Conservation (phyloP, 2,888 invertebrate species). For the Drosophila sordidapex region DNA sequence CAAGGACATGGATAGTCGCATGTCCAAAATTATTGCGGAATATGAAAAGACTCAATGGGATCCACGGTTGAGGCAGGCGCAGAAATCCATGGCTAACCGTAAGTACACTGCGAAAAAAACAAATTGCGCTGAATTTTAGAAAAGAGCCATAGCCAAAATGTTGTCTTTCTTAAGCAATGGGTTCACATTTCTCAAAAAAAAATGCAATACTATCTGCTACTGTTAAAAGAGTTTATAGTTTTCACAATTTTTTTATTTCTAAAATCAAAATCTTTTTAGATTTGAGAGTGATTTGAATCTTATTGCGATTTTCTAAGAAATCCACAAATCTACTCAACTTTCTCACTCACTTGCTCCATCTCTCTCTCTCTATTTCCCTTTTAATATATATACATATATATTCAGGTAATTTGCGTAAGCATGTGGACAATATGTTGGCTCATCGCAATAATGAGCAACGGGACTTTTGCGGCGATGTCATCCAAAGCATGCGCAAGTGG, state of each 20-base stretch:
- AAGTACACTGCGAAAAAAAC: slow-evolving; percentile 14
- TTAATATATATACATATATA: neutral
- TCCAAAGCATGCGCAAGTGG: slow-evolving; percentile 78
- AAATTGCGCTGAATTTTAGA: neutral
- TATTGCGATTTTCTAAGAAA: too few species aligned
- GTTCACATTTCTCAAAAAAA: neutral
- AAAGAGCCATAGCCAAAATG: neutral
- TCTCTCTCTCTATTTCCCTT: neutral
- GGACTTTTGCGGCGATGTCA: slow-evolving; percentile 69
- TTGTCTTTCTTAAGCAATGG: neutral
- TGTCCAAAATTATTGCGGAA: slow-evolving; percentile 58
- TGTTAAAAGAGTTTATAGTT: too few species aligned
- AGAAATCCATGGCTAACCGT: slow-evolving; percentile 23
- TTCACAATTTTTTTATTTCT: too few species aligned
- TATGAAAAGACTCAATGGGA: slow-evolving; percentile 49
- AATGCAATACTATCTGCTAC: too few species aligned
- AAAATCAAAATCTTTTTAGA: too few species aligned
- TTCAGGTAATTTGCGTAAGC: slow-evolving; percentile 27
- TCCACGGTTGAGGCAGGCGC: neutral
- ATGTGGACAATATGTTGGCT: neutral
- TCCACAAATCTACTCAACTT: neutral
- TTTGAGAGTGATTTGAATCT: too few species aligned
- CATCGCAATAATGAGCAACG: neutral
- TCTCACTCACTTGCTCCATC: neutral
- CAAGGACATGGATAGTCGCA: slow-evolving; percentile 56